Base-by-base conservation (phyloP, 1,140 invertebrate genomes). In the Heliothis subflexa region DNA sequence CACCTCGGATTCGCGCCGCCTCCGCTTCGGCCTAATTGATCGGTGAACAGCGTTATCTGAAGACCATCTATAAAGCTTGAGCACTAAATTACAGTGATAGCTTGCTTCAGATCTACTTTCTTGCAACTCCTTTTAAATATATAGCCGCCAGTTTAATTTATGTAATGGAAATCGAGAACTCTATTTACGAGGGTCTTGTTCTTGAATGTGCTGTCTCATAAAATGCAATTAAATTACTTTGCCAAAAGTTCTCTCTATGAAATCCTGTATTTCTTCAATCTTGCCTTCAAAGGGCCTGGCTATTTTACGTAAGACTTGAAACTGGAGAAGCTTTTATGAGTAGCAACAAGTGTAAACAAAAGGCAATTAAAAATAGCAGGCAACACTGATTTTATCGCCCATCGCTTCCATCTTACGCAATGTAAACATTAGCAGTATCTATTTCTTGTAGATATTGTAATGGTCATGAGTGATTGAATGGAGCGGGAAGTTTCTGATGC, bases 401-500 rank as follows among this genome's bases (percentile, higher is more conserved):
- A 54, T 68, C 61, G 52, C 61, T 77, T 49, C 21, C 18, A 18
- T 55, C 62, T 77, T 66, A n/a, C 11, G n/a, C n/a, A 28, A 45
- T 33, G 50, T 40, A 55, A 68, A 61, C 72, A 47, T 74, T n/a
- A 50, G 18, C 3, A 74, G 40, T 61, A 50, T 62, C 55, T 25
- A 74, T 74, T 74, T 62, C 45, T 61, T 62, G 11, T 18, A 28
- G n/a, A 66, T 64, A 64, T 64, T 47, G 16, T 66, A 47, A 47
- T 52, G 66, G 77, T 76, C 73, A 79, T 77, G 73, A 71, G 45
- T 68, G 66, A 74, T 70, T 76, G 64, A 68, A 68, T 76, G 47
- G 57, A 78, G 74, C 79, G 72, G 73, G 68, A 76, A 78, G 71
- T 82, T 82, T 80, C 70, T 74, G 75, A 79, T 73, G 28, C 68